phyloP scores from a whole-genome alignment of 2,797 vertebrate species.

The Denticeps clupeoides region DNA sequence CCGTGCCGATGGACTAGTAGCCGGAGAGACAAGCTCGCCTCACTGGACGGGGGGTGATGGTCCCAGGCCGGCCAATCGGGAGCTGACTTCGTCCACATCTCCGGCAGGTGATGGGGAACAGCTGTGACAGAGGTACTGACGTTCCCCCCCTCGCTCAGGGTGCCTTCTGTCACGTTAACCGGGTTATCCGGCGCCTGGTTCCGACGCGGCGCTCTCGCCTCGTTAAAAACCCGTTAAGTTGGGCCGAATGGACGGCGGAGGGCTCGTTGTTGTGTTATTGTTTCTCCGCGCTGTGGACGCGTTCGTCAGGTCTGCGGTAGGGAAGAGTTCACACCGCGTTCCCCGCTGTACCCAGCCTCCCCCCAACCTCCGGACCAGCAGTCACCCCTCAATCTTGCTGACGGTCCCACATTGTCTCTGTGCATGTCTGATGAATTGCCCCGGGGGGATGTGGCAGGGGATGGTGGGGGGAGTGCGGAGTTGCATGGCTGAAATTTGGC shows the following conservation, averaged over 20 bases:
- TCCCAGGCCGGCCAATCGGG: slow-evolving; percentile 40
- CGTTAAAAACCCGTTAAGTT: slow-evolving; percentile 7
- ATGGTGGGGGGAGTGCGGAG: neutral
- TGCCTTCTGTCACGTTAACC: slow-evolving; percentile 8
- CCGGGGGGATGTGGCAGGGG: neutral
- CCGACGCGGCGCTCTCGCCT: neutral
- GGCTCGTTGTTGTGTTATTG: neutral
- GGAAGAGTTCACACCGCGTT: neutral
- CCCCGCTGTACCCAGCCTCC: too few relatives aligned
- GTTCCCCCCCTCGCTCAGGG: neutral
- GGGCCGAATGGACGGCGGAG: neutral
- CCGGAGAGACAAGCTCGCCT: slow-evolving; percentile 40
- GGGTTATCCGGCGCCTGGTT: slow-evolving; percentile 4
- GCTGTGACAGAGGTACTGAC: slow-evolving; percentile 85
- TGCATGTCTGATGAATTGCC: neutral
- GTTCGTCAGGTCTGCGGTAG: neutral
- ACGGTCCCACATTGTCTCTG: neutral
- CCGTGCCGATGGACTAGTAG: slow-evolving; percentile 19
- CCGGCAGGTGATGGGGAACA: slow-evolving; percentile 84
- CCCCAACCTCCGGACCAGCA: neutral
- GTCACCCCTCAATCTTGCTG: neutral
- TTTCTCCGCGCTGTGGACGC: neutral
- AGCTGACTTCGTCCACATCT: slow-evolving; percentile 45
- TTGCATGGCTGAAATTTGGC: neutral
- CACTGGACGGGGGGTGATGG: slow-evolving; percentile 44